Conservation (phyloP, 2,113 vertebrate species). For the Chinchilla lanigera region DNA sequence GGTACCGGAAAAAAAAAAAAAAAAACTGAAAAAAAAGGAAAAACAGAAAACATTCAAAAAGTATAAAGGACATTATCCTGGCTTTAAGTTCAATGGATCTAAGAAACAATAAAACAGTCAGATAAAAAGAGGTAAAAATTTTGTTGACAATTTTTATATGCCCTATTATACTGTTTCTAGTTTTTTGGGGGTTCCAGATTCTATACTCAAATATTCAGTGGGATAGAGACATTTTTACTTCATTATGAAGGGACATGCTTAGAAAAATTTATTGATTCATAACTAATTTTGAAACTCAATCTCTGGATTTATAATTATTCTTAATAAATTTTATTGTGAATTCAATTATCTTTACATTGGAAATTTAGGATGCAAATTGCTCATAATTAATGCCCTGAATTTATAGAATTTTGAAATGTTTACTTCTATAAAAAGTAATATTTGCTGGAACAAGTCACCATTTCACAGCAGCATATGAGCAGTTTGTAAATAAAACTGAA, state of each 20-base stretch:
- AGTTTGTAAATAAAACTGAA: constrained; percentile 37
- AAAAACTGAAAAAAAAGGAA: too few relatives aligned
- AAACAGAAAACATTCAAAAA: constrained; percentile 57
- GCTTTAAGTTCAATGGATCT: background rate
- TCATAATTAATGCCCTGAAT: background rate
- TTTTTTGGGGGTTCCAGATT: background rate
- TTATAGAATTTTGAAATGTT: constrained; percentile 28
- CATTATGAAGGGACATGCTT: constrained; percentile 48
- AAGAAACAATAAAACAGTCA: background rate
- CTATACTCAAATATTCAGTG: constrained; percentile 1
- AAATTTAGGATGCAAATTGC: background rate
- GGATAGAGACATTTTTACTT: background rate
- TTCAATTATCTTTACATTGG: background rate
- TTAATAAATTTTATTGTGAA: constrained; percentile 24
- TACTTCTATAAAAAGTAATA: background rate
- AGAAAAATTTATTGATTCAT: constrained; percentile 56
- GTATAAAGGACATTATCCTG: constrained; percentile 69
- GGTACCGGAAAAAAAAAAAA: too few relatives aligned
- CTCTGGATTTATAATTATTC: constrained; percentile 8
- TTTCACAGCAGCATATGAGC: background rate
- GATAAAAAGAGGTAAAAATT: constrained; percentile 63
- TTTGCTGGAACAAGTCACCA: background rate
- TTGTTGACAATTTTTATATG: constrained; percentile 43
- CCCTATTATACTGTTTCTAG: constrained; percentile 22
- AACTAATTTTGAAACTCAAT: constrained; percentile 43